Evolutionary conservation across 2,113 vertebrate species (phyloP), one percentile per base, ranked within the genome.

Genomic region (Clarias magur): DNA sequence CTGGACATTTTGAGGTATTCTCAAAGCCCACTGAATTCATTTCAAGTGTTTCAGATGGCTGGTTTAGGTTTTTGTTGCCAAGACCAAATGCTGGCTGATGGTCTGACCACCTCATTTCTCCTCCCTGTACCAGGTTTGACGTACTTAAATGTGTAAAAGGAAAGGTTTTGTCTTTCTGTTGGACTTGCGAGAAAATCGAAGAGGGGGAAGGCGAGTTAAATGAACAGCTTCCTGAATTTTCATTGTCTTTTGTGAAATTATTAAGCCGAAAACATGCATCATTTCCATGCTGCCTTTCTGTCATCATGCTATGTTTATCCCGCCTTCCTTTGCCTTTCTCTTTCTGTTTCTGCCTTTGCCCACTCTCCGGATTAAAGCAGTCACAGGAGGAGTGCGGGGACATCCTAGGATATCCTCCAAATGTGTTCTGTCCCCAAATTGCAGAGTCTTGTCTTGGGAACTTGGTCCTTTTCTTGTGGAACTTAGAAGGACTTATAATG

Each of bases 401-500:
- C 12, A 97, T 96, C 0, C 96, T 96, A 80, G 93, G 96, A 95
- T 79, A 73, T 83, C 88, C 70, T 87, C 67, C 94, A 95, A 8
- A 94, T 95, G 92, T 94, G 94, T 96, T 95, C 95, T 34, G 93
- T 13, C 95, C 0, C 96, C 95, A 19, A 89, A 95, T 92, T 93
- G 97, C 95, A 81, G 96, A 96, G 84, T 97, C 97, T 90, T 97
- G 97, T 83, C 97, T 95, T 30, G 97, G 90, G 21, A 97, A 92
- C 91, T 98, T 96, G 93, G 96, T 96, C 89, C 98, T 98, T 90
- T 97, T 97, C 94, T 98, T 96, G 92, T 98, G 97, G 60, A 98
- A 99, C 87, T 99, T 97, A 86, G 97, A 96, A 0, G 98, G 98
- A 84, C 99, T 99, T 85, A 99, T 96, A 82, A 99, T 95, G 85